phyloP scores from a whole-genome alignment of 53 echinoderm and acorn worm genomes.

The Crossaster papposus region DNA sequence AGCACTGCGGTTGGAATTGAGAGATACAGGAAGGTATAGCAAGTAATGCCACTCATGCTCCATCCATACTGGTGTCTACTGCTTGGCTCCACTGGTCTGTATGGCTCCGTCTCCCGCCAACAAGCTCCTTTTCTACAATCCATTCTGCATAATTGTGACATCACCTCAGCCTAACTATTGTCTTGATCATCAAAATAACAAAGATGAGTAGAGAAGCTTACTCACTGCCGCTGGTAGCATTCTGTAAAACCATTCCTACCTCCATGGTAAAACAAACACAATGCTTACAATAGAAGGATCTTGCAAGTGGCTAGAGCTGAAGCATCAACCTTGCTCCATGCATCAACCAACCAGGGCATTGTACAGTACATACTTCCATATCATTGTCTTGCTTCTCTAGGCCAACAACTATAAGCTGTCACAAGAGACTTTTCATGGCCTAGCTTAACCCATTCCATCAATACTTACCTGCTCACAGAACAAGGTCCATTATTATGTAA shows the following conservation, averaged over 20 bases:
- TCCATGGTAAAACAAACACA: constrained; percentile 61
- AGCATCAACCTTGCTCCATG: constrained; percentile 56
- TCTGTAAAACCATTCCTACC: no score
- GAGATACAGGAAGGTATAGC: not conserved
- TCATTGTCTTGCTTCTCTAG: constrained; percentile 48
- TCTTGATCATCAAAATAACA: constrained; percentile 62
- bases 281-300: constrained; percentile 53
- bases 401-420: constrained; percentile 43
- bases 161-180: constrained; percentile 49
- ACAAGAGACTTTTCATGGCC: constrained; percentile 34
- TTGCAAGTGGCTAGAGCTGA: constrained; percentile 23
- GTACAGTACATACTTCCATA: constrained; percentile 20
- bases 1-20: not conserved
- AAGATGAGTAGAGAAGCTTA: constrained; percentile 39
- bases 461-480: constrained; percentile 25
- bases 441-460: constrained; percentile 20
- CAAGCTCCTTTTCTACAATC: constrained; percentile 55
- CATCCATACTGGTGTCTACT: not conserved
- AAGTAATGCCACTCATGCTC: not conserved
- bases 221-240: constrained; percentile 36
- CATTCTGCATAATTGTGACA: constrained; percentile 56
- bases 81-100: constrained; percentile 5
- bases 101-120: constrained; percentile 52
- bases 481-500: not conserved
- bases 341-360: no score